Conservation (phyloP, 2,797 vertebrate genomes). For the Sternotherus odoratus region DNA sequence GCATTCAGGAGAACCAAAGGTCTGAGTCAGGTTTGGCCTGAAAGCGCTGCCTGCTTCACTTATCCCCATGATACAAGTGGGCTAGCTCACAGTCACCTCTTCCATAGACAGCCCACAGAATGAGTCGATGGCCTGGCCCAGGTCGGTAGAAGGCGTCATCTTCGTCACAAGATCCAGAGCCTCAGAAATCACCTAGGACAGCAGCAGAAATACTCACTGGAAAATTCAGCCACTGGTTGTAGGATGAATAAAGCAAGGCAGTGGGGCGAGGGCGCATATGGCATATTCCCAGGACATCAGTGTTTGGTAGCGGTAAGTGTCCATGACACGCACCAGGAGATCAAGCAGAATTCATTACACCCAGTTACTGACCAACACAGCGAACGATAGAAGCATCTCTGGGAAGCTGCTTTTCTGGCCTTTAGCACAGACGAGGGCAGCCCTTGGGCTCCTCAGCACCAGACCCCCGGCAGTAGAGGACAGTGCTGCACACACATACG, state of each 20-base stretch:
- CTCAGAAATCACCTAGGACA: slow-evolving; percentile 64
- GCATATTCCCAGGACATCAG: not conserved
- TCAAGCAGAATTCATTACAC: not conserved
- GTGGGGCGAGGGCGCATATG: not conserved
- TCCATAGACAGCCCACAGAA: slow-evolving; percentile 37
- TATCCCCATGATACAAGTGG: accelerated
- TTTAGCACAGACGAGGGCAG: not conserved
- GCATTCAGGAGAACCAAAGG: not conserved
- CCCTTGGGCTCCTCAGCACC: not conserved
- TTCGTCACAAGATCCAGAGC: slow-evolving; percentile 61
- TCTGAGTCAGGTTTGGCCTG: not conserved
- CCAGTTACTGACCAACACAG: not conserved
- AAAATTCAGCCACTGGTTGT: not conserved
- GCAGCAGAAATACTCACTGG: not conserved
- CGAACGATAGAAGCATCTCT: not conserved
- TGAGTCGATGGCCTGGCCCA: slow-evolving; percentile 48
- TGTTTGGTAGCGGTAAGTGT: not conserved
- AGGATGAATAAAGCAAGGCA: accelerated
- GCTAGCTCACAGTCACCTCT: slow-evolving; percentile 53
- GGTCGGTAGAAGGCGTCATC: not conserved
- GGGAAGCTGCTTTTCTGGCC: not conserved
- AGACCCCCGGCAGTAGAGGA: not conserved
- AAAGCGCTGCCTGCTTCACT: not conserved
- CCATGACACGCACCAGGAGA: not conserved
- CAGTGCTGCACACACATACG: not conserved